Conservation (phyloP, 2,797 vertebrate genomes). For the Triplophysa yarkandensis region DNA sequence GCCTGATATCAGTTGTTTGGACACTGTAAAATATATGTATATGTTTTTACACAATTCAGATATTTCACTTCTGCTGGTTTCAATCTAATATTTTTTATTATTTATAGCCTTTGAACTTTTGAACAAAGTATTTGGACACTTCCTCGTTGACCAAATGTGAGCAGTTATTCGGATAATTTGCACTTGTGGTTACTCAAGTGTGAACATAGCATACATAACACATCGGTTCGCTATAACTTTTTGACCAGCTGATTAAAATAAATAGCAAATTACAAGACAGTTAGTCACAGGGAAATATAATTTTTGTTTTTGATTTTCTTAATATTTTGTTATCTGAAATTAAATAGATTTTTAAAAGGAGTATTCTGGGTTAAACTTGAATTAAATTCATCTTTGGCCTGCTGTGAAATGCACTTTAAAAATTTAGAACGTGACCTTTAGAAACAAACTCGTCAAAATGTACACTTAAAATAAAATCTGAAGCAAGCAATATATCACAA, state of each 20-base stretch:
- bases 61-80: not conserved
- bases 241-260: not conserved
- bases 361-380: not conserved
- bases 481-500: not conserved
- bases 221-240: not conserved
- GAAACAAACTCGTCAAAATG: not conserved
- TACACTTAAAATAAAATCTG: not conserved
- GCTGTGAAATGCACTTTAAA: not conserved
- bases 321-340: not conserved
- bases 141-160: not conserved
- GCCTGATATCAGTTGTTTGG: not conserved
- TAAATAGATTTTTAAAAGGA: not conserved
- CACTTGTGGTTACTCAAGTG: not conserved
- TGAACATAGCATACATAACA: not conserved
- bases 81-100: not conserved
- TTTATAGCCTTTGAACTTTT: not conserved
- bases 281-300: not conserved
- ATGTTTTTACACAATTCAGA: too few species aligned
- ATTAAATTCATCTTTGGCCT: not conserved
- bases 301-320: not conserved
- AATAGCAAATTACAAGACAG: not conserved
- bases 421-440: not conserved
- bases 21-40: constrained; percentile 2
- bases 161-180: not conserved
- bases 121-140: not conserved